Conservation (phyloP, 2,888 invertebrate genomes). For the Andricus quercusramuli region DNA sequence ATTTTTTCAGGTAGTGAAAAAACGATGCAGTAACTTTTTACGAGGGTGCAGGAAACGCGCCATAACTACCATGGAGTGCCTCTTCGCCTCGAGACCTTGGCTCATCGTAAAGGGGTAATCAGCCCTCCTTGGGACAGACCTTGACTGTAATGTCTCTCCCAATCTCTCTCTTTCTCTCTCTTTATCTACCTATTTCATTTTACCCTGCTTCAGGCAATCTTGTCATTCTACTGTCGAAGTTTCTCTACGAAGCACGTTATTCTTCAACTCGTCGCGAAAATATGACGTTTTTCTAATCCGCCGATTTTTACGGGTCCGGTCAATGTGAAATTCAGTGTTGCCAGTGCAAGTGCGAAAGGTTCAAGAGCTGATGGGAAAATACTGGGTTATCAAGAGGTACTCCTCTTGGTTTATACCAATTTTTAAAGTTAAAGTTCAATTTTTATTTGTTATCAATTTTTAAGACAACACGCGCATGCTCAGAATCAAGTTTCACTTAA, state of each 20-base stretch:
- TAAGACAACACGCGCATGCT: too few relatives aligned
- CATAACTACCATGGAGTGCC: constrained; percentile 50
- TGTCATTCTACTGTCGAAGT: constrained; percentile 73
- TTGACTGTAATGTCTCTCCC: constrained; percentile 70
- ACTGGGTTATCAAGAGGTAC: background rate
- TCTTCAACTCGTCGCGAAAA: constrained; percentile 48
- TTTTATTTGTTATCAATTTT: too few relatives aligned
- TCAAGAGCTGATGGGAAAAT: background rate
- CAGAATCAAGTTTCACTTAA: too few relatives aligned
- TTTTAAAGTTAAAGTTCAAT: background rate
- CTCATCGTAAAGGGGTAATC: constrained; percentile 77
- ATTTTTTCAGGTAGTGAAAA: constrained; percentile 59
- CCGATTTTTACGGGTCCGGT: background rate
- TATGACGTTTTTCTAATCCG: background rate
- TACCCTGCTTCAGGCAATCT: constrained; percentile 59
- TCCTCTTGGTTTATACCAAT: background rate
- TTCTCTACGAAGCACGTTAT: constrained; percentile 72
- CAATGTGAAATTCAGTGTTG: background rate
- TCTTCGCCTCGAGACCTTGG: constrained; percentile 68
- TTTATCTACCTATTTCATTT: constrained; percentile 53
- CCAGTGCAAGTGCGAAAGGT: background rate
- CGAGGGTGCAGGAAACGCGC: constrained; percentile 60
- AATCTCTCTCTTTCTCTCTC: constrained; percentile 54
- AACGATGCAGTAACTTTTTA: constrained; percentile 67
- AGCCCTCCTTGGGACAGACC: constrained; percentile 71